These are phyloP conservation scores for Coenonympha glycerion DNA, from an alignment of 2,888 invertebrate genomes.

Conservation along the genomic window DNA sequence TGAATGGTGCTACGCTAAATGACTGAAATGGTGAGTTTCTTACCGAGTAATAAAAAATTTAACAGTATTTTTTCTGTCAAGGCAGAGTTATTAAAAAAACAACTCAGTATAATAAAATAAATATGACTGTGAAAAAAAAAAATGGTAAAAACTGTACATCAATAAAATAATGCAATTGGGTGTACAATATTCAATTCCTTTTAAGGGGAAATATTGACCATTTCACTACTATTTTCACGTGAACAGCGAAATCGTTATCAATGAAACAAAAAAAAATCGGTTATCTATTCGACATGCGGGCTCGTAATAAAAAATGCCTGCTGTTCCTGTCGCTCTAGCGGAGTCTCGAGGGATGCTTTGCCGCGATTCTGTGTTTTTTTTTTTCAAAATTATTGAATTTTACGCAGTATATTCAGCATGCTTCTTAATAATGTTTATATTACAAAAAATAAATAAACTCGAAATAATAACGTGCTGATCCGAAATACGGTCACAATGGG, in stretches of 20 bases:
- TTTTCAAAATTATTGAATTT: not conserved
- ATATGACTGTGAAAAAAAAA: not conserved
- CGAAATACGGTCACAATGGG: too few species aligned
- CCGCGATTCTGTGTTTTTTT: not conserved
- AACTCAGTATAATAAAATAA: too few species aligned
- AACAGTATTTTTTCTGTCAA: too few species aligned
- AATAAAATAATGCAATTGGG: not conserved
- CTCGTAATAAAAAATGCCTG: conserved; percentile 2
- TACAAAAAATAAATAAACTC: too few species aligned
- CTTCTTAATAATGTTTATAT: too few species aligned
- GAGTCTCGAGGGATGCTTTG: not conserved
- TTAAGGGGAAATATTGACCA: not conserved
- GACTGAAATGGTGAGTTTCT: not conserved
- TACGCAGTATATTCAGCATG: too few species aligned
- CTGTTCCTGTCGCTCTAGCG: not conserved
- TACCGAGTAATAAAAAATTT: too few species aligned
- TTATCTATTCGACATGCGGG: conserved; percentile 6
- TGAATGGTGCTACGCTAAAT: not conserved
- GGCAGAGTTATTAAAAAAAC: too few species aligned
- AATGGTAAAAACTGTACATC: not conserved
- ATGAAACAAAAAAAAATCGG: not conserved
- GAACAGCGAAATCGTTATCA: not conserved
- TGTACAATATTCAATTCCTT: conserved; percentile 1
- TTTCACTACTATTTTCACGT: conserved; percentile 3
- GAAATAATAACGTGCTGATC: too few species aligned